These are phyloP conservation scores for Telmatochromis brachygnathus DNA, from an alignment of 2,113 vertebrate genomes.

Conservation along the genomic window DNA sequence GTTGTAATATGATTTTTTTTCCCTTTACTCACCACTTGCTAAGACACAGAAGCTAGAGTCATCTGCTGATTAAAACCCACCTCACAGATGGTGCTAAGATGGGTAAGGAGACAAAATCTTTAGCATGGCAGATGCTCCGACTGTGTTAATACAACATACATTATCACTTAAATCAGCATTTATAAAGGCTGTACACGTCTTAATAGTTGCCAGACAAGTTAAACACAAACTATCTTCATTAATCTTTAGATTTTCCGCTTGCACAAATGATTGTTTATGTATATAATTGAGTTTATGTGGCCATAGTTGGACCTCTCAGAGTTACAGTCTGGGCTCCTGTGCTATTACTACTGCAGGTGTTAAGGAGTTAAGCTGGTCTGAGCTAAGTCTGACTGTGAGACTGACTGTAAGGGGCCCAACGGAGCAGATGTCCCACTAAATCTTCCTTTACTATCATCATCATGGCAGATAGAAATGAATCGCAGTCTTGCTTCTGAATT, in stretches of 20 bases:
- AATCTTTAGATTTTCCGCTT: not conserved
- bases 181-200: not conserved
- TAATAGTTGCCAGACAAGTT: not conserved
- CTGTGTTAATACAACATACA: not conserved
- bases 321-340: not conserved
- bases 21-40: not conserved
- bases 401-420: not conserved
- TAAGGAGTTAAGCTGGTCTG: conserved; percentile 60
- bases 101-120: conserved; percentile 1
- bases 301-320: not conserved
- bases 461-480: not conserved
- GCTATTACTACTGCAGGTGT: not conserved
- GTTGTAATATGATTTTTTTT: not conserved
- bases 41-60: not conserved
- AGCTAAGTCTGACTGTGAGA: conserved; percentile 26
- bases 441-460: conserved; percentile 14
- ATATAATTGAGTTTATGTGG: not conserved
- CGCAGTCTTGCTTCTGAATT: not conserved
- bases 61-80: conserved; percentile 17
- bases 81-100: conserved; percentile 25
- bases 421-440: conserved; percentile 58
- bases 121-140: conserved; percentile 12
- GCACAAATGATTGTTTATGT: not conserved
- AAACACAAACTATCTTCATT: not conserved
- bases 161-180: not conserved